Base-by-base conservation (phyloP, 2,113 vertebrate species). In the Cyanoramphus novaezelandiae region DNA sequence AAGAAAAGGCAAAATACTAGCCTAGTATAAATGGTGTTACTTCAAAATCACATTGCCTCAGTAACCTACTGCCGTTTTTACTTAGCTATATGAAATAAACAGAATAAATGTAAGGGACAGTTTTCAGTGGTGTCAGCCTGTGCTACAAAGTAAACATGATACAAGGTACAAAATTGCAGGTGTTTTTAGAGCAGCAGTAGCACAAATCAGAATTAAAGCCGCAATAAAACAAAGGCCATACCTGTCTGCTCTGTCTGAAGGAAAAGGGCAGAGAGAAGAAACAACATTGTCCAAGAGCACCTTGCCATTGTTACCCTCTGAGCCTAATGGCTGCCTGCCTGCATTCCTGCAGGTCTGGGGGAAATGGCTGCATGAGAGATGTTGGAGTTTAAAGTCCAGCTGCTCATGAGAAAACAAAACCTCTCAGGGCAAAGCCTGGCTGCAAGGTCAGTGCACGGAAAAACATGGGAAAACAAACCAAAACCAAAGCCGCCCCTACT, bases 361-460 rank as follows among this genome's bases (percentile, higher is more conserved):
- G n/a, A 89, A 93, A 83, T 49, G 25, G 64, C 69, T 82, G 11
- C 91, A 44, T 9, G 29, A 57, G 52, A 49, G 68, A 55, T 60
- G 84, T 74, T 82, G 71, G 93, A 76, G 97, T 95, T 96, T 96
- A 97, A 97, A 98, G 97, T 97, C 94, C 97, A 95, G 33, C n/a
- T 86, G 77, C 44, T 77, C 41, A 46, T 62, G 86, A 79, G 72
- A 89, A 96, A 93, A 96, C 95, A 95, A 93, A 96, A 60, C 43
- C 13, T 65, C 62, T 41, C 35, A 82, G 80, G 62, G 78, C 90
- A 94, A 90, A 88, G 59, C 69, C 41, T 64, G n/a, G 3, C 49
- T n/a, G 68, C 71, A 80, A 19, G 53, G 93, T 97, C 92, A 96
- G 94, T 79, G 96, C 20, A 15, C 6, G n/a, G 31, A 4, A 17